Evolutionary conservation across 35 echinoderm and acorn worm genomes (phyloP).

Genomic region (Heliocidaris erythrogramma): DNA sequence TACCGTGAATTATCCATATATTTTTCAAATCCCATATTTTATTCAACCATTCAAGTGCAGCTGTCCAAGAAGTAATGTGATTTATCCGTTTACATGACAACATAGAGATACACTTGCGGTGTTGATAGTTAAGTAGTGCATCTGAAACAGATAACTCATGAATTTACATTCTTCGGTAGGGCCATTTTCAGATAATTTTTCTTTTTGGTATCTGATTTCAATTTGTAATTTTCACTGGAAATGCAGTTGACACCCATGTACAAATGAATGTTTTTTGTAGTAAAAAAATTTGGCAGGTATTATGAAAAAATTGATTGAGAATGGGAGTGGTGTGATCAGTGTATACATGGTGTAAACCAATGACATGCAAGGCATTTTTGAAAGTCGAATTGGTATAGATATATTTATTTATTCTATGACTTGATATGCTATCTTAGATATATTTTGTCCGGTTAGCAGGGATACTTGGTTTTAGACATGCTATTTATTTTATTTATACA

Average conservation of each 20-base stretch:
- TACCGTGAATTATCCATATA: not conserved
- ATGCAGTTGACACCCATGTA: not conserved
- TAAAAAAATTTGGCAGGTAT: not conserved
- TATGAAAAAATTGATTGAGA: not conserved
- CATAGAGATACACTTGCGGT: not conserved
- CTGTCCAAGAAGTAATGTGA: not conserved
- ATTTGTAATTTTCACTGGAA: too few species aligned
- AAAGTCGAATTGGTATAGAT: not conserved
- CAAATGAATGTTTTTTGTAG: not conserved
- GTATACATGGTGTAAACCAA: too few species aligned
- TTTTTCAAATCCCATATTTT: not conserved
- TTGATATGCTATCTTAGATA: not conserved
- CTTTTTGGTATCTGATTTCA: too few species aligned
- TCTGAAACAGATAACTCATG: not conserved
- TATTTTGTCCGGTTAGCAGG: not conserved
- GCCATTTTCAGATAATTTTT: too few species aligned
- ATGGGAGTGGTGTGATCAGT: not conserved
- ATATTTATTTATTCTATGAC: not conserved
- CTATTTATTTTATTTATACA: slow-evolving; percentile 20
- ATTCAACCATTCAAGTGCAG: not conserved
- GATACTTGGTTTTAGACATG: not conserved
- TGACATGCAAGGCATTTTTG: not conserved
- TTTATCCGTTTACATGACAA: not conserved
- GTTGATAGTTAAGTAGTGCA: not conserved
- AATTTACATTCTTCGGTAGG: not conserved